Conservation (phyloP, 2,888 invertebrate genomes). For the Pristionchus fissidentatus region DNA sequence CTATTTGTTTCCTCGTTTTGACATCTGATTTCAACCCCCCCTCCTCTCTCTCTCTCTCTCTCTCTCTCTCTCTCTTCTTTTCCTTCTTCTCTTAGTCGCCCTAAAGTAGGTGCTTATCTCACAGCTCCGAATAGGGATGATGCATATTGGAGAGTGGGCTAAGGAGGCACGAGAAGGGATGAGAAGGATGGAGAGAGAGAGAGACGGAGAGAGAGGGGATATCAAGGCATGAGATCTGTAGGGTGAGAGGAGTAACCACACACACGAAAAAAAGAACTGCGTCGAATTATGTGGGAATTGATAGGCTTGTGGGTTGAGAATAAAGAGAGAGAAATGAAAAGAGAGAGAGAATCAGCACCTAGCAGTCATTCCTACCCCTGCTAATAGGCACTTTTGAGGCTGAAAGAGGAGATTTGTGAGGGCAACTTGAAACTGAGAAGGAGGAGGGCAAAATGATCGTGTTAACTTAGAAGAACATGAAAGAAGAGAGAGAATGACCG, state of each 20-base stretch:
- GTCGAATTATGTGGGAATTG: neutral
- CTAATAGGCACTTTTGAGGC: conserved; percentile 25
- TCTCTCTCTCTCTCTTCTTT: too few relatives aligned
- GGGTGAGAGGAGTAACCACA: neutral
- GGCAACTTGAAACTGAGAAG: conserved; percentile 19
- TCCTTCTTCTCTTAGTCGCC: too few relatives aligned
- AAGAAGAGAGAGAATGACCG: neutral
- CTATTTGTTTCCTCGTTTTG: conserved; percentile 38
- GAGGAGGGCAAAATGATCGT: conserved; percentile 6
- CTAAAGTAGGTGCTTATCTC: conserved; percentile 42
- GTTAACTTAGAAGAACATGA: neutral
- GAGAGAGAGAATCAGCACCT: too few relatives aligned
- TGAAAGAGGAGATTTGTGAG: conserved; percentile 9
- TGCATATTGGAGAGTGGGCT: conserved; percentile 32
- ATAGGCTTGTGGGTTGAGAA: neutral
- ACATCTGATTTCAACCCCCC: conserved; percentile 24
- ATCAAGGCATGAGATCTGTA: neutral
- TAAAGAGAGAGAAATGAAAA: too few relatives aligned
- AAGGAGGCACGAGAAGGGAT: conserved; percentile 13
- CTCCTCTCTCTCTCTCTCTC: neutral
- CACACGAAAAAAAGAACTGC: neutral
- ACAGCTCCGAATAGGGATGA: conserved; percentile 11
- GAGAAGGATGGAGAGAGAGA: neutral
- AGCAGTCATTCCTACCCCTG: conserved; percentile 10
- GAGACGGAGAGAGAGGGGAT: neutral